Conservation (phyloP, 2,797 vertebrate genomes). For the Acrossocheilus fasciatus region DNA sequence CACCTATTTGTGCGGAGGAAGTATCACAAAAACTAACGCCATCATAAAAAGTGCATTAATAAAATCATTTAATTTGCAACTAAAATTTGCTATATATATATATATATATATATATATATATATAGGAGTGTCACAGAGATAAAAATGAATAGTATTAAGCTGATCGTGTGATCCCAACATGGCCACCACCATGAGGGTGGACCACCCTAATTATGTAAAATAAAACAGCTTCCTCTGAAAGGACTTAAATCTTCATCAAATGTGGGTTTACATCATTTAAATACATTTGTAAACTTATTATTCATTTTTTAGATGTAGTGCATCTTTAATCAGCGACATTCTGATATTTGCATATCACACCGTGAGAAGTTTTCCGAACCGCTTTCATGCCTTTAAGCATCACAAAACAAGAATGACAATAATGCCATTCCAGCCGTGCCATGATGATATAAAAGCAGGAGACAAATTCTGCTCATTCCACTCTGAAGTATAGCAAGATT, state of each 20-base stretch:
- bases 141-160: neutral
- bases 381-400: neutral
- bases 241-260: neutral
- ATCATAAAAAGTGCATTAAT: neutral
- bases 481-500: neutral
- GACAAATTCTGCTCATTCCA: constrained; percentile 26
- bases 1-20: neutral
- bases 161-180: neutral
- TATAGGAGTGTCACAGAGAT: neutral
- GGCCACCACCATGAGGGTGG: neutral
- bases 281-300: neutral
- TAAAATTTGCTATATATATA: neutral
- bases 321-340: neutral
- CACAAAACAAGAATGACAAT: neutral
- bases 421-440: constrained; percentile 33
- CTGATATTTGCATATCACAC: neutral
- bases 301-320: neutral
- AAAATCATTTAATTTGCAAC: no score
- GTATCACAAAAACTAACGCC: neutral
- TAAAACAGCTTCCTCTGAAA: neutral
- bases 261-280: neutral
- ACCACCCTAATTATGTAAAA: no score
- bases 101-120: no score
- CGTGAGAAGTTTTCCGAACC: neutral
- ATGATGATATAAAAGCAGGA: constrained; percentile 32